Evolutionary conservation across 2,113 vertebrate genomes (phyloP), one percentile per base, ranked within the genome.

Genomic region (Periophthalmodon schlosseri): DNA sequence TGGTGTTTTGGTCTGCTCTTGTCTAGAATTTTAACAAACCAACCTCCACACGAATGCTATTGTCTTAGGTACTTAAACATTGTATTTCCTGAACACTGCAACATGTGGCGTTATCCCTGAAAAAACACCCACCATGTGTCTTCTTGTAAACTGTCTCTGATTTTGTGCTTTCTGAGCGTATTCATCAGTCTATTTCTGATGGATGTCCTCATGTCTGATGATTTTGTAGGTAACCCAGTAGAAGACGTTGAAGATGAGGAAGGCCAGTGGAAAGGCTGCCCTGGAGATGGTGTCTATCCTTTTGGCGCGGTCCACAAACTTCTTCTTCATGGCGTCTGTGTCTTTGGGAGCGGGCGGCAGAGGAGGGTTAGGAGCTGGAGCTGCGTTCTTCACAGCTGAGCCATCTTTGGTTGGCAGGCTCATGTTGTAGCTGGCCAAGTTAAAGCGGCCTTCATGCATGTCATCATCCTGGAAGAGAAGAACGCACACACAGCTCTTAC

Each of bases 211-310:
- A 66, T 99, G 95, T 78, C 98, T 89, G 93, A 99, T 98, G 91
- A 99, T 98, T 93, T 99, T 99, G 86, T 98, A 99, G 24, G 97
- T 99, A 87, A 99, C 96, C 98, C 98, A 99, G 93, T 99, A 99
- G 93, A 99, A 99, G 92, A 99, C 94, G 84, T 99, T 99, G 92
- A 99, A 99, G 88, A 98, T 99, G 84, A 99, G 96, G 92, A 99
- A 99, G 63, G 97, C 98, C 83, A 99, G 76, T 3, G 98, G 98
- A 86, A 99, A 99, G 1, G 96, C 97, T 50, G 97, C 98, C 67
- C 98, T 94, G 50, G 97, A 99, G 91, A 99, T 95, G 0, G 97
- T 99, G 92, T 99, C 97, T 85, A 99, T 99, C 88, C 97, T 95
- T 95, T 99, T 99, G 72, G 98, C 98, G 79, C 96, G 92, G 91